A percentile compares a stretch with the other conserved stretches of the same genome.
Conservation (phyloP, 1,140 invertebrate genomes). For the Drosophila bocki region DNA sequence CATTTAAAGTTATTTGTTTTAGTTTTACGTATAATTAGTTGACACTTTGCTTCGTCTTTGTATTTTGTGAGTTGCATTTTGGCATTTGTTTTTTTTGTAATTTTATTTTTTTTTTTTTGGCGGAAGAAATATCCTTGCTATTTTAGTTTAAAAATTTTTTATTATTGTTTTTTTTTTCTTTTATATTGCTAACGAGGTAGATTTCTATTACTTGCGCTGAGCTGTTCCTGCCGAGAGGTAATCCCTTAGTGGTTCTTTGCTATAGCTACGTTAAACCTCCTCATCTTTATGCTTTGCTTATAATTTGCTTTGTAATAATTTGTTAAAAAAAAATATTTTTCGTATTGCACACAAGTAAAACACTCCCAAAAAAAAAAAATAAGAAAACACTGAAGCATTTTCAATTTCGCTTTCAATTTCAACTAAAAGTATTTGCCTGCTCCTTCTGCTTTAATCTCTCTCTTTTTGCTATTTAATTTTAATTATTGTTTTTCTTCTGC, state of each 20-base stretch:
- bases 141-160: not conserved
- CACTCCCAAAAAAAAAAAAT: constrained; percentile 19
- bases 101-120: constrained; percentile 16
- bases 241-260: constrained; percentile 32
- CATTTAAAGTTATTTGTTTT: constrained; percentile 80
- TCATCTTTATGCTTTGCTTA: not conserved
- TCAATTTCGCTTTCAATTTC: constrained; percentile 50
- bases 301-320: constrained; percentile 13
- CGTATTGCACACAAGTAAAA: constrained; percentile 69
- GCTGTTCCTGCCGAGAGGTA: constrained; percentile 61
- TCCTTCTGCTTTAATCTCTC: constrained; percentile 46
- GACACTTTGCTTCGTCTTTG: constrained; percentile 51
- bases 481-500: constrained; percentile 70
- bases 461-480: constrained; percentile 75
- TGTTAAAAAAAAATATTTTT: constrained; percentile 40
- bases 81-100: constrained; percentile 5
- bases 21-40: constrained; percentile 79
- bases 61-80: constrained; percentile 10
- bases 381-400: constrained; percentile 7
- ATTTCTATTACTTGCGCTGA: constrained; percentile 48
- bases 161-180: constrained; percentile 12
- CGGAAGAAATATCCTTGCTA: constrained; percentile 11
- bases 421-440: constrained; percentile 80
- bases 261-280: constrained; percentile 39
- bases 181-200: constrained; percentile 70